phyloP scores from a whole-genome alignment of 2,113 vertebrate genomes.

The Chloropsis cyanopogon region DNA sequence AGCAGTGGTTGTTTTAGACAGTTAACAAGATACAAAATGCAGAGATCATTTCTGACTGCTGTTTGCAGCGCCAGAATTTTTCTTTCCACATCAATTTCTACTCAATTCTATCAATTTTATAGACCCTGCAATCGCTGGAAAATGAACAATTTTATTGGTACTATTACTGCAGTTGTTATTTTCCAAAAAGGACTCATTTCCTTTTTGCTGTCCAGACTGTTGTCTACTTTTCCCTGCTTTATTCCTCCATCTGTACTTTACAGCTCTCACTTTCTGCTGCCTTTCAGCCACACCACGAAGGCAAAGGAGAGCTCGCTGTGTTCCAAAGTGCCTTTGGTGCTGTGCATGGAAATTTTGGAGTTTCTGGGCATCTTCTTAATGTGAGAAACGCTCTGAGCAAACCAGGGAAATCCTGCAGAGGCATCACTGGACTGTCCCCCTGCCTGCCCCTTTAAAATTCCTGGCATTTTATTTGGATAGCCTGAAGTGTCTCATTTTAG shows the following conservation, averaged over 20 bases:
- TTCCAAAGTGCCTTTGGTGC: neutral
- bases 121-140: neutral
- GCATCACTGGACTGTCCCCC: rapidly evolving
- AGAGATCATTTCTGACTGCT: neutral
- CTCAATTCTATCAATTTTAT: neutral
- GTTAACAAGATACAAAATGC: neutral
- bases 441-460: neutral
- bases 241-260: neutral
- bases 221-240: neutral
- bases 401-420: too few species aligned
- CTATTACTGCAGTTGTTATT: neutral
- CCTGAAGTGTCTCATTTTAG: neutral
- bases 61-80: neutral
- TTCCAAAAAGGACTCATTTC: neutral
- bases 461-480: rapidly evolving
- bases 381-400: neutral
- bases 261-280: neutral
- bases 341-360: rapidly evolving
- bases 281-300: neutral
- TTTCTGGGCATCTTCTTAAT: neutral
- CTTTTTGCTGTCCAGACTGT: neutral
- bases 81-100: neutral
- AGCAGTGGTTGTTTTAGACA: neutral
- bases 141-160: neutral
- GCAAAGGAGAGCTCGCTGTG: neutral